These are phyloP conservation scores for Plecotus auritus DNA, from an alignment of 2,113 vertebrate species.

Conservation along the genomic window DNA sequence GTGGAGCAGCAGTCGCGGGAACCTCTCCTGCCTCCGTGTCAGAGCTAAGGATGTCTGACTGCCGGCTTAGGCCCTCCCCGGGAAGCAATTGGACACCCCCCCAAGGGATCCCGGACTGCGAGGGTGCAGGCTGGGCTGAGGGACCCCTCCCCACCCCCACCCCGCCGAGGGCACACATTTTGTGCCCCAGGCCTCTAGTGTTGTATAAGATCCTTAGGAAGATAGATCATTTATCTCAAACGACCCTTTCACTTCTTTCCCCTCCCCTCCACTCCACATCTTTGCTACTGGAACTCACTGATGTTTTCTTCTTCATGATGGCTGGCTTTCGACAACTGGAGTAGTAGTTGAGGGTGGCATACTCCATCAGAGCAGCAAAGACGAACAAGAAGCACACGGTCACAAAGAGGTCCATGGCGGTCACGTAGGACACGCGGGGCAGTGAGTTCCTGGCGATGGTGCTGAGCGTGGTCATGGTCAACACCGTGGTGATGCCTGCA, in stretches of 20 bases:
- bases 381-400: conserved; percentile 98
- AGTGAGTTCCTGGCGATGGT: conserved; percentile 94
- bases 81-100: too few species aligned
- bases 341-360: conserved; percentile 95
- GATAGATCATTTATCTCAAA: not conserved
- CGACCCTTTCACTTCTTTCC: too few species aligned
- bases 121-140: too few species aligned
- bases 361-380: conserved; percentile 97
- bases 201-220: not conserved
- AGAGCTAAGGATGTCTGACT: too few species aligned
- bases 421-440: conserved; percentile 95
- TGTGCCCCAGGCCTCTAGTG: too few species aligned
- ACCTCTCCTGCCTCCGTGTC: too few species aligned
- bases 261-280: not conserved
- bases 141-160: too few species aligned
- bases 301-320: conserved; percentile 85
- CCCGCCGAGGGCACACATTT: too few species aligned
- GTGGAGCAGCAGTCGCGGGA: too few species aligned
- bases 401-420: conserved; percentile 97
- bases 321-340: conserved; percentile 85
- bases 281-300: conserved; percentile 79
- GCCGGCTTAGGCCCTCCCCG: too few species aligned
- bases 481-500: conserved; percentile 95
- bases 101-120: too few species aligned
- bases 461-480: conserved; percentile 98